Conservation (phyloP, 2,797 vertebrate species). For the Sebastes kiyomatsui region DNA sequence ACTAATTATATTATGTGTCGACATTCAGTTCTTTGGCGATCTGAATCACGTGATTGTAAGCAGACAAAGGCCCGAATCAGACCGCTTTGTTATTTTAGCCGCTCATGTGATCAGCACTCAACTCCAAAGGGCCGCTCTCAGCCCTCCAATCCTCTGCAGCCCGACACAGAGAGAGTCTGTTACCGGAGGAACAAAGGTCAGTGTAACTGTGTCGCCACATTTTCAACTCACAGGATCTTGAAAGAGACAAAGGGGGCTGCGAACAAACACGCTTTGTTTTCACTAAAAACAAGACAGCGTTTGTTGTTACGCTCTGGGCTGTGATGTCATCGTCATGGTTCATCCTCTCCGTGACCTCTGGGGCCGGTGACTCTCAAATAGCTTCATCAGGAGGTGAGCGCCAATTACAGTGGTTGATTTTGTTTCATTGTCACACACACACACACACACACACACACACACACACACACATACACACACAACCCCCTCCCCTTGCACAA, state of each 20-base stretch:
- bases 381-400: constrained; percentile 39
- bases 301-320: constrained; percentile 67
- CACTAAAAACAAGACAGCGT: constrained; percentile 57
- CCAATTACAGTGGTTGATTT: constrained; percentile 27
- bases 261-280: constrained; percentile 77
- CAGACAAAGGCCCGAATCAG: constrained; percentile 59
- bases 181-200: constrained; percentile 76
- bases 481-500: not conserved
- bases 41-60: constrained; percentile 49
- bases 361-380: constrained; percentile 27
- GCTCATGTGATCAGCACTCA: constrained; percentile 73
- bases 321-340: constrained; percentile 73
- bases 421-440: constrained; percentile 10
- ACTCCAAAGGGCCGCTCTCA: constrained; percentile 62
- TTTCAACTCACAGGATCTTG: constrained; percentile 72
- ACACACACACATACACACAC: too few species aligned
- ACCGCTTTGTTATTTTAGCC: constrained; percentile 70
- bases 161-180: constrained; percentile 76
- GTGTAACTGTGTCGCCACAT: constrained; percentile 74
- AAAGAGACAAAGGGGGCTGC: constrained; percentile 45
- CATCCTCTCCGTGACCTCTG: constrained; percentile 63
- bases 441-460: too few species aligned
- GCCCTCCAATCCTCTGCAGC: constrained; percentile 14
- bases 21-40: constrained; percentile 31
- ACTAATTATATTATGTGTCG: constrained; percentile 23